Conservation (phyloP, 2,113 vertebrate species). For the Melanostigma gelatinosum region DNA sequence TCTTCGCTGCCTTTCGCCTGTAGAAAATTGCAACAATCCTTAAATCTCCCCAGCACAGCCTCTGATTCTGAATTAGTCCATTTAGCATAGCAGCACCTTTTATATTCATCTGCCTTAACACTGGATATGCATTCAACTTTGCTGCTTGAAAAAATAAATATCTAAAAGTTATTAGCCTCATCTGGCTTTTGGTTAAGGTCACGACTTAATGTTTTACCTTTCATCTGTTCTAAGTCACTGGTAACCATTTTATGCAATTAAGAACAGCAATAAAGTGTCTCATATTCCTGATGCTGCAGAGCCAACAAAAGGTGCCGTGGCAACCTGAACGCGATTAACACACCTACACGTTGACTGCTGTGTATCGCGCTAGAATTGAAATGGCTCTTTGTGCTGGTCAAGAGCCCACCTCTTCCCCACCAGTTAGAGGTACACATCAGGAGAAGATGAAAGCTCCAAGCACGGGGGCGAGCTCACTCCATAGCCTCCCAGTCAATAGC, state of each 20-base stretch:
- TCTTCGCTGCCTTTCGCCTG: conserved; percentile 52
- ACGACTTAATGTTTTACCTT: background rate
- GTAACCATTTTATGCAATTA: conserved; percentile 3
- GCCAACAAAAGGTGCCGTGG: background rate
- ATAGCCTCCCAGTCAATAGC: conserved; percentile 59
- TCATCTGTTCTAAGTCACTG: background rate
- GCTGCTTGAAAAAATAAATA: background rate
- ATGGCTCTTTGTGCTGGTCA: conserved; percentile 56
- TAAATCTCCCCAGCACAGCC: conserved; percentile 26
- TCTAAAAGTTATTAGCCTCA: conserved; percentile 8
- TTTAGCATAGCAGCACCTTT: conserved; percentile 13
- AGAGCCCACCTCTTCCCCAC: conserved; percentile 54
- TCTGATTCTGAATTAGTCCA: conserved; percentile 24
- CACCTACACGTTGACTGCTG: background rate
- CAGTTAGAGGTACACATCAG: conserved; percentile 45
- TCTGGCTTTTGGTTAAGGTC: conserved; percentile 15
- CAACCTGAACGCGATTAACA: background rate
- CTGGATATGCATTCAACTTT: conserved; percentile 32
- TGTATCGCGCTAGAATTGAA: conserved; percentile 14
- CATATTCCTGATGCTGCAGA: background rate
- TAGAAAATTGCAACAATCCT: conserved; percentile 44
- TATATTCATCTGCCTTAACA: conserved; percentile 12
- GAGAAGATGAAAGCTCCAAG: conserved; percentile 65
- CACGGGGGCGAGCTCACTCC: conserved; percentile 46
- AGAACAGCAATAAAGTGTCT: background rate